Evolutionary conservation across 2,113 vertebrate genomes (phyloP).

Genomic region (Pollimyrus isidori): DNA sequence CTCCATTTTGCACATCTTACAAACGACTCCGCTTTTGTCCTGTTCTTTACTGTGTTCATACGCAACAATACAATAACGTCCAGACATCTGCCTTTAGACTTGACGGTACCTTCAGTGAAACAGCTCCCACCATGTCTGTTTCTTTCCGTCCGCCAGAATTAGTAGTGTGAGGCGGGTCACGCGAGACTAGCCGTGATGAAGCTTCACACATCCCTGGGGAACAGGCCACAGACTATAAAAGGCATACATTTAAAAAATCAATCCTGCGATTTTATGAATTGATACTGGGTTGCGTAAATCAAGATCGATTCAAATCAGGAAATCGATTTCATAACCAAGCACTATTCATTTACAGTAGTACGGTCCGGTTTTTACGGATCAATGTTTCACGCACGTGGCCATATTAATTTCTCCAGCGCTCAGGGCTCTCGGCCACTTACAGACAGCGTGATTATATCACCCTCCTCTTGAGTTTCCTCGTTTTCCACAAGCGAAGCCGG

Average conservation of each 20-base stretch:
- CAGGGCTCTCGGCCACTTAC: constrained; percentile 4
- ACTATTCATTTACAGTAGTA: not conserved
- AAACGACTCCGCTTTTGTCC: not conserved
- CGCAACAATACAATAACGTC: not conserved
- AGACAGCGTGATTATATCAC: constrained; percentile 11
- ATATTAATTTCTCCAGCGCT: constrained; percentile 21
- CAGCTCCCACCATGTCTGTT: not conserved
- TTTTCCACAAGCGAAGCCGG: not conserved
- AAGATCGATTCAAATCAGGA: not conserved
- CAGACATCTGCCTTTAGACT: not conserved
- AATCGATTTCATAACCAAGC: not conserved
- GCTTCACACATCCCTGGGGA: not conserved
- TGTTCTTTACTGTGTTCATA: not conserved
- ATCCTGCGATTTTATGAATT: not conserved
- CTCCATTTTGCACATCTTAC: not conserved
- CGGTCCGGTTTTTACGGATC: not conserved
- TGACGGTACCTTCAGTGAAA: not conserved
- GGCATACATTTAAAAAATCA: not conserved
- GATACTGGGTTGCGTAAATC: not conserved
- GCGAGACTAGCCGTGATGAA: not conserved
- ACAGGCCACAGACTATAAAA: not conserved
- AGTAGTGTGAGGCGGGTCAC: not conserved
- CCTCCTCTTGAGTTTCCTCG: constrained; percentile 2
- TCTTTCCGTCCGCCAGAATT: not conserved
- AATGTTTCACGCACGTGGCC: constrained; percentile 24